Evolutionary conservation across 2,113 vertebrate genomes (phyloP), one percentile per base, ranked within the genome.

Genomic region (Corvus cornix): DNA sequence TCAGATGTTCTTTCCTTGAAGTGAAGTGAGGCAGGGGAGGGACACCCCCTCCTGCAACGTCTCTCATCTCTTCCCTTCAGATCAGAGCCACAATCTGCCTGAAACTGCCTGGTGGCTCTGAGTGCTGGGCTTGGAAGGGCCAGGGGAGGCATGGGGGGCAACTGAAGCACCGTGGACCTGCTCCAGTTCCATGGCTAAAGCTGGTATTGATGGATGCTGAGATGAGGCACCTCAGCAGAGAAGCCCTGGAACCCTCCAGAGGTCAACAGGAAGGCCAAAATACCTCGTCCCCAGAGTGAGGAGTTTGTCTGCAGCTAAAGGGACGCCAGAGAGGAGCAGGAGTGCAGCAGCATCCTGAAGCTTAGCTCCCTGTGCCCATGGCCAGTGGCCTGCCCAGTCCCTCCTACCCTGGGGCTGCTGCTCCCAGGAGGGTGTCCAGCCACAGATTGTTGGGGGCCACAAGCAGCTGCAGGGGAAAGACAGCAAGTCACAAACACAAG

Each of bases 401-500:
- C 64, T 43, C 21, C 74, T 66, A 43, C 23, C 69, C n/a, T 13
- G 56, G 30, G 16, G 14, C 20, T 10, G 5, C 66, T 31, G 49
- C 24, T 30, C n/a, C 41, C 4, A 0, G 30, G 23, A 66, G 21
- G 3, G 14, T 6, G 0, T 14, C 52, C 39, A 30, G 46, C 46
- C 74, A 41, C 43, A 27, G 28, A 15, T 0, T 10, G 21, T 7
- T 62, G 16, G 28, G 31, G 37, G 9, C 7, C 77, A 35, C 0
- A 1, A 67, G 82, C 48, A 68, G 44, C 84, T 41, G 13, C 2
- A 3, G 37, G 31, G 44, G 21, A 68, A 35, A 82, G 28, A 13
- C 64, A 95, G 48, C 87, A 31, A 92, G 58, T 16, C 55, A 72
- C 43, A 46, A 91, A 20, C 11, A n/a, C 33, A 16, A 94, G 96